Conservation (phyloP, 2,888 invertebrate genomes). For the Nowickia ferox region DNA sequence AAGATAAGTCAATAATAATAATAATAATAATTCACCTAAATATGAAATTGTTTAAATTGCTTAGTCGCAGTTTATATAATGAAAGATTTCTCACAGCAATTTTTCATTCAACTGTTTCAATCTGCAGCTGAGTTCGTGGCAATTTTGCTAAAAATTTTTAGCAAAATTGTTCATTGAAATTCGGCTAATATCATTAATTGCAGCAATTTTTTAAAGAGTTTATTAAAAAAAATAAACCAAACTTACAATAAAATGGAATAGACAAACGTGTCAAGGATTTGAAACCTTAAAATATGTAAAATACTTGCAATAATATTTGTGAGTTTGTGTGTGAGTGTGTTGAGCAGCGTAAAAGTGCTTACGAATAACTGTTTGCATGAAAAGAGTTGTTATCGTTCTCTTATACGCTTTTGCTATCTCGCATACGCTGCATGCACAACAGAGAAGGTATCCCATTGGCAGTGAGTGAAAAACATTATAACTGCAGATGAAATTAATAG, state of each 20-base stretch:
- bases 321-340: slow-evolving; percentile 1
- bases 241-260: background rate
- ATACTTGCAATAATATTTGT: slow-evolving; percentile 3
- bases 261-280: slow-evolving; percentile 54
- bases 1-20: background rate
- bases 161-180: too few species aligned
- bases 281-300: slow-evolving; percentile 52
- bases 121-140: too few species aligned
- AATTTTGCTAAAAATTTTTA: too few species aligned
- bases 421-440: background rate
- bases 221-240: background rate
- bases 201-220: background rate
- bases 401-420: background rate
- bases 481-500: too few species aligned
- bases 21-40: background rate
- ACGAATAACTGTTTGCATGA: slow-evolving; percentile 21
- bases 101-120: too few species aligned
- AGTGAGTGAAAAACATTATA: background rate
- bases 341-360: slow-evolving; percentile 14
- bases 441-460: background rate
- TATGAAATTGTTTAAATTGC: too few species aligned
- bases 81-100: too few species aligned
- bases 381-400: slow-evolving; percentile 24
- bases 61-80: too few species aligned
- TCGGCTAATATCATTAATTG: too few species aligned